Evolutionary conservation across 2,797 vertebrate species (phyloP).

Genomic region (Lerista edwardsae): DNA sequence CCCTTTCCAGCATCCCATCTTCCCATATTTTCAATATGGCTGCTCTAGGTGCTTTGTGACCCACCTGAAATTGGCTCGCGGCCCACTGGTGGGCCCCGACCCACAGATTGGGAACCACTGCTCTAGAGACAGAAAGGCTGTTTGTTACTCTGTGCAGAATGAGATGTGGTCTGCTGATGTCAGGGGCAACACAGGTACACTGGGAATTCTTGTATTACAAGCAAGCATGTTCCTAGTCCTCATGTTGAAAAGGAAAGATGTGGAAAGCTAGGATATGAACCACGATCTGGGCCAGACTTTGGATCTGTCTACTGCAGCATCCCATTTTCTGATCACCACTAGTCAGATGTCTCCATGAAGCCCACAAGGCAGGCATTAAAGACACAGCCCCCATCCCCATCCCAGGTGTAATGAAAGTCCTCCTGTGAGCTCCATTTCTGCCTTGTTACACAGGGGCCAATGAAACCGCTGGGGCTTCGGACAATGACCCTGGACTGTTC

Average conservation of each 20-base stretch:
- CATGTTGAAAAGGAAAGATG: not conserved
- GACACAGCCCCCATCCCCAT: not conserved
- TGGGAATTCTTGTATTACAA: not conserved
- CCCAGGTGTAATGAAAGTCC: not conserved
- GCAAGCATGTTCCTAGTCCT: not conserved
- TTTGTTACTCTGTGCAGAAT: not conserved
- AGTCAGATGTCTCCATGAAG: no score
- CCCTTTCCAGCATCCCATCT: no score
- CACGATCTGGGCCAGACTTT: not conserved
- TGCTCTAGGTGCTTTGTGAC: no score
- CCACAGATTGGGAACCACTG: no score
- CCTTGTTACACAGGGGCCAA: no score
- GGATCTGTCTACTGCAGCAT: not conserved
- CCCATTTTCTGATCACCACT: not conserved
- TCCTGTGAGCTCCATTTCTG: not conserved
- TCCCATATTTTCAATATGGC: no score
- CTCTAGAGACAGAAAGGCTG: not conserved
- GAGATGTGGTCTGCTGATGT: not conserved
- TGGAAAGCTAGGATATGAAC: not conserved
- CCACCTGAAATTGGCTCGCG: no score
- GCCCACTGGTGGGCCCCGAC: no score
- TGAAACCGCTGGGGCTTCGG: no score
- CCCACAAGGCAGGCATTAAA: no score
- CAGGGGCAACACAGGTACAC: not conserved
- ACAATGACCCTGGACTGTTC: not conserved